phyloP scores from a whole-genome alignment of 2,888 invertebrate species.

The Heliconius charithonia region DNA sequence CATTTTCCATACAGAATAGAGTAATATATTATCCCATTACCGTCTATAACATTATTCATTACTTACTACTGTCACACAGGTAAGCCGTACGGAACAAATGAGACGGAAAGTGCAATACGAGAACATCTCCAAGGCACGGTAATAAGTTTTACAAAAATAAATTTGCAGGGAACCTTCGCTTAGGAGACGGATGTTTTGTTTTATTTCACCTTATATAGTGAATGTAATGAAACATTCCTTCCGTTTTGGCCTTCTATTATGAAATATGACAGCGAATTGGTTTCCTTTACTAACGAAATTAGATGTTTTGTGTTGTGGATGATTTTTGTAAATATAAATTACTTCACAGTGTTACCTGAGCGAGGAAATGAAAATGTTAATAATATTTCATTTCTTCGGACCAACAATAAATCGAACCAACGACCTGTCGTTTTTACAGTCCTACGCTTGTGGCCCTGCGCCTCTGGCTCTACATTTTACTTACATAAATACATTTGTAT shows the following conservation, averaged over 20 bases:
- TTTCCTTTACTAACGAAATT: slow-evolving; percentile 18
- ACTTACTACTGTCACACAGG: not conserved
- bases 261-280: slow-evolving; percentile 25
- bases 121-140: not conserved
- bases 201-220: slow-evolving; percentile 27
- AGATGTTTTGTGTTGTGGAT: not conserved
- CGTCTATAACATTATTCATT: slow-evolving; percentile 3
- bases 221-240: slow-evolving; percentile 36
- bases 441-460: too few species aligned
- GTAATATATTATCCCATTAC: not conserved
- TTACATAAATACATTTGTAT: too few species aligned
- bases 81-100: slow-evolving; percentile 21
- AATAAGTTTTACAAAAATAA: slow-evolving; percentile 31
- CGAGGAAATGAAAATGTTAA: too few species aligned
- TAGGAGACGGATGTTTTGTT: slow-evolving; percentile 32
- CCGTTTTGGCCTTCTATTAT: slow-evolving; percentile 24
- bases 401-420: too few species aligned
- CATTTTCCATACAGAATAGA: not conserved
- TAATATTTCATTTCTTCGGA: not conserved
- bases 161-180: slow-evolving; percentile 25
- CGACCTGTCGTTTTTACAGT: too few species aligned
- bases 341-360: not conserved
- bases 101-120: slow-evolving; percentile 16
- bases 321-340: not conserved
- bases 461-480: too few species aligned